A percentile compares a stretch with the other conserved stretches of the same genome.
phyloP scores from a whole-genome alignment of 2,113 vertebrate genomes.

The Pterophyllum scalare region DNA sequence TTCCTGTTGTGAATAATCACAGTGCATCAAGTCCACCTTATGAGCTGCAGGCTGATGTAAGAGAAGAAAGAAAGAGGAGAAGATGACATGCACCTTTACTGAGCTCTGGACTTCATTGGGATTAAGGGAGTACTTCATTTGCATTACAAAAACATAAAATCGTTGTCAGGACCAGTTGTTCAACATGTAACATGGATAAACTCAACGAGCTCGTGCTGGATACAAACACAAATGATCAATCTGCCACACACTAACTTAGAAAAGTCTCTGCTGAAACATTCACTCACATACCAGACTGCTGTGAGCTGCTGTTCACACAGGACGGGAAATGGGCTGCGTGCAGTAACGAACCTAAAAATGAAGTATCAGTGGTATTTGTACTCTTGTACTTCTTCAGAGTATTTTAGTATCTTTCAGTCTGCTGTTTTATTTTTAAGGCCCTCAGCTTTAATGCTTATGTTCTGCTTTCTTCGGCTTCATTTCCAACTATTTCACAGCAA shows the following conservation, averaged over 20 bases:
- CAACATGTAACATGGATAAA: neutral
- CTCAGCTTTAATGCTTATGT: neutral
- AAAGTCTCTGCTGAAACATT: neutral
- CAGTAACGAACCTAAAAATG: neutral
- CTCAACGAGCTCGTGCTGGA: neutral
- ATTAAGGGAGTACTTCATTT: neutral
- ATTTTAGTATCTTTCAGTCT: neutral
- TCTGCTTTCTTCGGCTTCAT: neutral
- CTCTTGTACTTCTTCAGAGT: neutral
- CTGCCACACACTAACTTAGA: neutral
- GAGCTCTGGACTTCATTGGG: neutral
- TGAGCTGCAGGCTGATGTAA: conserved; percentile 39
- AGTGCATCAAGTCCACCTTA: conserved; percentile 18
- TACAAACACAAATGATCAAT: neutral
- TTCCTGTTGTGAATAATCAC: conserved; percentile 43
- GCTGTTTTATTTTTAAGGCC: neutral
- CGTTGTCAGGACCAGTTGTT: neutral
- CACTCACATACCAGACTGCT: conserved; percentile 1
- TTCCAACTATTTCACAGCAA: neutral
- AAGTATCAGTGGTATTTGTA: neutral
- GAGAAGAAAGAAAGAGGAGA: conserved; percentile 21
- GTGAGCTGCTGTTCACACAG: neutral
- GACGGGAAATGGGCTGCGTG: neutral
- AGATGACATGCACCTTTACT: conserved; percentile 17
- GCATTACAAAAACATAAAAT: neutral